Evolutionary conservation across 92 coral and sea anemone genomes (phyloP), one percentile per base, ranked within the genome.

Genomic region (Siderastrea radians): DNA sequence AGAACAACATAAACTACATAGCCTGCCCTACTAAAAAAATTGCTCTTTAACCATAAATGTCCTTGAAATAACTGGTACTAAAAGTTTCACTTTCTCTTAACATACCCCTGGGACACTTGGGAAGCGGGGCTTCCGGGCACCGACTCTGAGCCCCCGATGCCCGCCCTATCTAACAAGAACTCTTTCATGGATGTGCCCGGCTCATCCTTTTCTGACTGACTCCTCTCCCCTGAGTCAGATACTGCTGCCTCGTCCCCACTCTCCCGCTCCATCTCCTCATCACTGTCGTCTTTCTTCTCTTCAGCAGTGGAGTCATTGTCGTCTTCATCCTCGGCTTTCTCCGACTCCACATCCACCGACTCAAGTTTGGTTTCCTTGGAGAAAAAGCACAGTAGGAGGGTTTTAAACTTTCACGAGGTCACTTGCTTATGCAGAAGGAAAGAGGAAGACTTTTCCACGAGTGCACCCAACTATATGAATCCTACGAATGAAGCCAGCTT

Each of bases 121-220:
- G 99, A 97, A 12, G 98, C 96, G 6, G 99, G 99, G 77, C 99
- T 97, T 43, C 96, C 96, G 7, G 99, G 99, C 0, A 97, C 94
- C n/a, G 99, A 97, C 79, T 97, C 99, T 3, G 98, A 91, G 74
- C 99, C 98, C n/a, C 92, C 87, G 54, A 95, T 81, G 59, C 98
- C 93, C 19, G 93, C 90, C 84, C 95, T 95, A 12, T 95, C 98
- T 12, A 92, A 49, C 78, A 88, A 82, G 72, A 94, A 92, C 46
- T 93, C 98, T 48, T 94, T 94, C 63, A 87, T 86, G 49, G 88
- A 82, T 14, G 86, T 84, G 9, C 81, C 69, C 10, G 94, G 91
- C 15, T 91, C 94, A 62, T 91, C 94, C 43, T 66, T 88, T 26
- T 91, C 94, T 4, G 92, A 62, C 91, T 95, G 96, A 64, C 90